Conservation (phyloP, 64 coral and sea anemone species). For the Platygyra sinensis region DNA sequence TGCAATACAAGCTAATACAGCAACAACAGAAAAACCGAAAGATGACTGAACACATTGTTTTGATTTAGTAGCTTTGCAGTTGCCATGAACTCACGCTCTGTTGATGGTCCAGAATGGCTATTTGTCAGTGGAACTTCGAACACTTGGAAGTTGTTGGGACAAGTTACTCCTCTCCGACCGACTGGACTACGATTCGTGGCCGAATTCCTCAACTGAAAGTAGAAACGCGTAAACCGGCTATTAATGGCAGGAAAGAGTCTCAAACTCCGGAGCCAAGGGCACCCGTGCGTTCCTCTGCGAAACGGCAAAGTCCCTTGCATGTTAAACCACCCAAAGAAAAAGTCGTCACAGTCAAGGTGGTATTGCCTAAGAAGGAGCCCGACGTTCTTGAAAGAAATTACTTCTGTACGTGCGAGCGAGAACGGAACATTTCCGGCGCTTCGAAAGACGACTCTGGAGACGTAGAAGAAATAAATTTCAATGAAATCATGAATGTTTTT, state of each 20-base stretch:
- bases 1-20: neutral
- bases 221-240: conserved; percentile 4
- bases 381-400: conserved; percentile 49
- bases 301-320: neutral
- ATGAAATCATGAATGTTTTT: conserved; percentile 27
- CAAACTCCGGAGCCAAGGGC: neutral
- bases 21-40: neutral
- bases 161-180: neutral
- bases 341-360: conserved; percentile 45
- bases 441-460: conserved; percentile 5
- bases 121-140: conserved; percentile 58
- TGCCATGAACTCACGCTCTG: neutral
- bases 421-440: neutral
- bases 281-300: neutral
- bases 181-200: conserved; percentile 25
- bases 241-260: neutral
- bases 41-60: neutral
- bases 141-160: conserved; percentile 52
- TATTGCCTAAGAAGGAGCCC: conserved; percentile 10
- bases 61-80: neutral
- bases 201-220: conserved; percentile 60
- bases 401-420: conserved; percentile 34
- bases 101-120: neutral
- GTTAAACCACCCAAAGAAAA: conserved; percentile 39
- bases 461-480: conserved; percentile 10